Conservation (phyloP, 2,113 vertebrate species). For the Mesembrinibis cayennensis region DNA sequence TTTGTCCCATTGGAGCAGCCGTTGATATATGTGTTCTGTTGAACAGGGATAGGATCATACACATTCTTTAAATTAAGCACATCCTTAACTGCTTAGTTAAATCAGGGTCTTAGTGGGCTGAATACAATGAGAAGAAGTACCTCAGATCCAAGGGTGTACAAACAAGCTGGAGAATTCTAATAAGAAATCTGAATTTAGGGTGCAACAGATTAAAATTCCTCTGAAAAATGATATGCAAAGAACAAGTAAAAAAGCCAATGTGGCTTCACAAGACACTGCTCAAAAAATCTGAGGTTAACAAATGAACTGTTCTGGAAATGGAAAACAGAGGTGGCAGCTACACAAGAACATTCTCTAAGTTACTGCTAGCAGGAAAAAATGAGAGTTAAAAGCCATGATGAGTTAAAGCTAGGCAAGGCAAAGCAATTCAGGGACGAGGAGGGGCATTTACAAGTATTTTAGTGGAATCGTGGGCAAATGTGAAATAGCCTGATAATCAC, state of each 20-base stretch:
- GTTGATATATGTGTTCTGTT: not conserved
- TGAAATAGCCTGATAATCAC: not conserved
- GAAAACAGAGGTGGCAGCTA: slow-evolving; percentile 31
- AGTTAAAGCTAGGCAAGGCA: slow-evolving; percentile 17
- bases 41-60: not conserved
- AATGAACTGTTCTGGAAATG: slow-evolving; percentile 39
- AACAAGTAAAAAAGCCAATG: not conserved
- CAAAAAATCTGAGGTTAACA: slow-evolving; percentile 21
- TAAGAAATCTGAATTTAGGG: slow-evolving; percentile 6
- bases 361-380: slow-evolving; percentile 5
- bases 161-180: not conserved
- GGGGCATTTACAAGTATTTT: not conserved
- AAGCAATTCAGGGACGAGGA: not conserved
- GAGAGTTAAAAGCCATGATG: not conserved
- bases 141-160: not conserved
- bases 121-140: not conserved
- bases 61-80: slow-evolving; percentile 23
- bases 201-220: slow-evolving; percentile 38
- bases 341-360: not conserved
- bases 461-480: not conserved
- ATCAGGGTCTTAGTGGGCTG: not conserved
- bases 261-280: slow-evolving; percentile 11
- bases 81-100: slow-evolving; percentile 16
- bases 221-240: not conserved
- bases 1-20: not conserved